Percentiles rank a stretch among this genome's conserved stretches.
Conservation (phyloP, 1,140 invertebrate species). For the Bilobella aurantiaca region DNA sequence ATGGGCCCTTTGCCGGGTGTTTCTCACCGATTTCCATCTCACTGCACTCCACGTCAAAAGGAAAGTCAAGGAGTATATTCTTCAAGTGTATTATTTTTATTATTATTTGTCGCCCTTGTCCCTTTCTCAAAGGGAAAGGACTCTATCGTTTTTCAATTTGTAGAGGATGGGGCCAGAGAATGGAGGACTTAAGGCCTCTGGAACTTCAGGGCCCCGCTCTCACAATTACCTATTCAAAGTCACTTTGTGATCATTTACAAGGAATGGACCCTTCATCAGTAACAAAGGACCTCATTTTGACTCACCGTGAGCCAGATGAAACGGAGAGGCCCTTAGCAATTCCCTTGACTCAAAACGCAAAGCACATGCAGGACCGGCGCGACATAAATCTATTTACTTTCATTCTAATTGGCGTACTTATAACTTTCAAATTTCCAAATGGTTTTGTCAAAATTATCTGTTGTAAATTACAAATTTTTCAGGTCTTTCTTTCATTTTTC, state of each 20-base stretch:
- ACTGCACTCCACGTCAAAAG: background rate
- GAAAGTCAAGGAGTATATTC: constrained; percentile 9
- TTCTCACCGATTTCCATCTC: constrained; percentile 7
- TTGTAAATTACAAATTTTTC: too few relatives aligned
- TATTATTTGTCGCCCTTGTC: constrained; percentile 9
- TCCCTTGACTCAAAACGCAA: background rate
- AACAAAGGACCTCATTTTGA: background rate
- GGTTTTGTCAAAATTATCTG: too few relatives aligned
- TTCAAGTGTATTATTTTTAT: constrained; percentile 8
- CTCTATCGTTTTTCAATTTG: constrained; percentile 8
- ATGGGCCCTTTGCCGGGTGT: background rate
- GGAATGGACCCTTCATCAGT: background rate
- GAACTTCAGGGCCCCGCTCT: background rate
- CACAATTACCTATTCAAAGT: background rate
- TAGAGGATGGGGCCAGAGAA: background rate
- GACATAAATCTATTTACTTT: background rate
- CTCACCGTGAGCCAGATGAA: background rate
- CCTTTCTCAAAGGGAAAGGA: background rate
- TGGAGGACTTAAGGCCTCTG: background rate
- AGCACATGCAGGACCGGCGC: background rate
- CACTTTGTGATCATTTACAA: constrained; percentile 3
- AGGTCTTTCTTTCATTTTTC: too few relatives aligned
- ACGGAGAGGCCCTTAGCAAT: background rate
- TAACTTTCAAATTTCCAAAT: too few relatives aligned
- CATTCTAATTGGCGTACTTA: too few relatives aligned